Conservation (phyloP, 2,113 vertebrate genomes). For the Amia ocellicauda region DNA sequence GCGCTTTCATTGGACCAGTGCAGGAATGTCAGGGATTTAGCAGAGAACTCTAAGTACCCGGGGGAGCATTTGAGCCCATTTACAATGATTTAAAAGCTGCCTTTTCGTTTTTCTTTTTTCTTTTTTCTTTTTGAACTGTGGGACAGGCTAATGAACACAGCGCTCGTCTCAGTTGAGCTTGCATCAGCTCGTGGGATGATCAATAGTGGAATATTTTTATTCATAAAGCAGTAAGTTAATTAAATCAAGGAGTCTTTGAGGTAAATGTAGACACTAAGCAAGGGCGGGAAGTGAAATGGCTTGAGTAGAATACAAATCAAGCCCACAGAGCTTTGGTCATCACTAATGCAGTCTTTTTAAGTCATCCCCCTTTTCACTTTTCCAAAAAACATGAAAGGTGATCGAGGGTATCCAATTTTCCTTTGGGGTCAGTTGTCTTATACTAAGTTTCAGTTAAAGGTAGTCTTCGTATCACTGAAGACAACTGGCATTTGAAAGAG, state of each 20-base stretch:
- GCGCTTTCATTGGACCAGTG: constrained; percentile 66
- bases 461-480: no score
- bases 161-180: constrained; percentile 73
- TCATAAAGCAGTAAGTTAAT: constrained; percentile 93
- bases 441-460: no score
- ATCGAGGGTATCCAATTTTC: no score
- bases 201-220: constrained; percentile 98
- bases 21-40: constrained; percentile 73
- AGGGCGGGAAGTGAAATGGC: constrained; percentile 52
- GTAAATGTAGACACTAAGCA: constrained; percentile 76
- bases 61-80: constrained; percentile 84
- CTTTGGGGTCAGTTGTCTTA: no score
- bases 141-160: constrained; percentile 69
- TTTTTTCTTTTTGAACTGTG: constrained; percentile 39
- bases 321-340: constrained; percentile 22
- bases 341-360: no score
- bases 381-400: no score
- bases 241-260: constrained; percentile 88
- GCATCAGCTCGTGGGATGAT: constrained; percentile 85
- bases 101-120: constrained; percentile 42
- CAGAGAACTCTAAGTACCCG: constrained; percentile 68
- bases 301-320: constrained; percentile 26
- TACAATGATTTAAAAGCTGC: constrained; percentile 83
- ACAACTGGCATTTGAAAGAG: no score
- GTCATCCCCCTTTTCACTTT: no score